Conservation (phyloP, 2,113 vertebrate species). For the Bungarus multicinctus region DNA sequence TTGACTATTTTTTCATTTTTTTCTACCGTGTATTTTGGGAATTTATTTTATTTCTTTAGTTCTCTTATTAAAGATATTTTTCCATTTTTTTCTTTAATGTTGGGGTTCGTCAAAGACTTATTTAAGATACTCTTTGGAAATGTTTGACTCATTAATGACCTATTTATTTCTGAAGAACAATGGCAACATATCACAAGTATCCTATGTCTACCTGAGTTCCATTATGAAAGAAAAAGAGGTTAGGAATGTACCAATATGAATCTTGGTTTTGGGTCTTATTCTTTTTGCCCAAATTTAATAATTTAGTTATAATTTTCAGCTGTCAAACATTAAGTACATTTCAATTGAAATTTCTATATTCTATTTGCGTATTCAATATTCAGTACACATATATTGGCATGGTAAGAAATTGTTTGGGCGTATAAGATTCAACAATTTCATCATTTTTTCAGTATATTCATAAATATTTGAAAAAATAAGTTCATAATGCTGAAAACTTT, state of each 20-base stretch:
- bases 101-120: background rate
- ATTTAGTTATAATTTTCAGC: background rate
- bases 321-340: background rate
- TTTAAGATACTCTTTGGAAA: background rate
- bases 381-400: background rate
- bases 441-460: constrained; percentile 18
- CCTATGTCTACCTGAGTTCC: background rate
- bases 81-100: background rate
- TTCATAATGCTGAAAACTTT: background rate
- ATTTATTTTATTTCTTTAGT: background rate
- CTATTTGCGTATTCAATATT: background rate
- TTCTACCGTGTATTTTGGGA: background rate
- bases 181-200: background rate
- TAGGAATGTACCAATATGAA: background rate
- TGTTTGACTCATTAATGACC: background rate
- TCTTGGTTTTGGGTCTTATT: background rate
- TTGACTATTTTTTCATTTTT: background rate
- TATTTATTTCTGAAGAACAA: background rate
- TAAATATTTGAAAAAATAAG: background rate
- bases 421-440: constrained; percentile 6
- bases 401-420: background rate
- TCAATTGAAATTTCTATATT: background rate
- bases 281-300: background rate
- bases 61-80: background rate
- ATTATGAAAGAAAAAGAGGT: background rate